phyloP scores from a whole-genome alignment of 2,888 invertebrate species.

The Pristionchus entomophagus region DNA sequence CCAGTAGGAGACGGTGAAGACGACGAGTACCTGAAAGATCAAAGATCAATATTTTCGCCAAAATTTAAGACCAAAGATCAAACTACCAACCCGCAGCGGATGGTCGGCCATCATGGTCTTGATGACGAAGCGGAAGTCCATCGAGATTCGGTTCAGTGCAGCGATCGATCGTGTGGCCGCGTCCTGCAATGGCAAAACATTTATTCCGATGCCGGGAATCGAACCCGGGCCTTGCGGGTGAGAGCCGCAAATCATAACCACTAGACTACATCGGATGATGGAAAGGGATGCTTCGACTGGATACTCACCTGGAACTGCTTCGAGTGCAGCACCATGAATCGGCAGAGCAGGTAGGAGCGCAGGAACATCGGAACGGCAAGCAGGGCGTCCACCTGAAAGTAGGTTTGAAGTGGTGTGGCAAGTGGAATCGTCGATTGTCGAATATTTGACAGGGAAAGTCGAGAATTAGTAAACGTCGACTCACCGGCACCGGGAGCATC shows the following conservation, averaged over 20 bases:
- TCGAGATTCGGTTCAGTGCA: constrained; percentile 85
- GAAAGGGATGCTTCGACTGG: neutral
- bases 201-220: constrained; percentile 70
- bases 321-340: constrained; percentile 99
- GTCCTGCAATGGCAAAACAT: constrained; percentile 82
- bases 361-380: constrained; percentile 99
- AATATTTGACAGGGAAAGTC: too few relatives aligned
- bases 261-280: constrained; percentile 68
- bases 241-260: constrained; percentile 73
- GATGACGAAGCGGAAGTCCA: constrained; percentile 92
- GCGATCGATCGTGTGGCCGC: constrained; percentile 88
- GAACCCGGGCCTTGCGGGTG: constrained; percentile 72
- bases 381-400: constrained; percentile 89
- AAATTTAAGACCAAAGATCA: constrained; percentile 10
- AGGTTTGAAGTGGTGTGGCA: neutral
- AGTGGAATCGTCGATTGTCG: too few relatives aligned
- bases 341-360: constrained; percentile 97
- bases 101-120: constrained; percentile 99
- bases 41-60: too few relatives aligned
- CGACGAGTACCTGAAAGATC: constrained; percentile 82
- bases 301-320: constrained; percentile 86
- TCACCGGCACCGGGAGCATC: constrained; percentile 55
- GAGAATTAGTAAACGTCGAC: too few relatives aligned
- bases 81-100: constrained; percentile 92
- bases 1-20: constrained; percentile 99